Base-by-base conservation (phyloP, 1,140 invertebrate species). In the Euura saliciscinereae region DNA sequence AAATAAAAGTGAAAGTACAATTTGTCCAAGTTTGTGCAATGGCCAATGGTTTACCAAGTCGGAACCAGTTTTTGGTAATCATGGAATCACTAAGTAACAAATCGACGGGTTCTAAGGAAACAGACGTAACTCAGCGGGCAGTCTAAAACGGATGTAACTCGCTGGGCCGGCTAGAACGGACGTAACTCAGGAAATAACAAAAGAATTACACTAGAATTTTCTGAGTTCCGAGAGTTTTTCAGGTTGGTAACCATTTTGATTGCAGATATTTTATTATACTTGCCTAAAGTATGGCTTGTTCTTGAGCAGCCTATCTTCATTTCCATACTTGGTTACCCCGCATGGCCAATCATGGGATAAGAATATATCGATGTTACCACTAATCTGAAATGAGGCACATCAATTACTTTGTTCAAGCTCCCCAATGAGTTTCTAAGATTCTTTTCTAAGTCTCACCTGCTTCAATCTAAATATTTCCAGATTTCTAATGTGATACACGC, bases 331-430 rank as follows among this genome's bases (percentile, higher is more conserved):
- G 74, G 95, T 94, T 74, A 99, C 92, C 2, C 95, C 95, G 72
- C 90, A 87, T 5, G 98, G 98, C 98, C 98, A 99, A 84, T 99
- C 98, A 87, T 99, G 98, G 11, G 97, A 97, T 71, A 99, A 81
- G 84, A 98, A 94, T 59, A 99, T 94, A 88, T 99, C 94, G 44
- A 99, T 85, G 64, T 91, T 90, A 13, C 91, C 87, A 45, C 89
- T 91, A 2, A 96, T 74, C 88, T 95, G 80, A 90, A 93, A 75
- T 71, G 75, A 78, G 65, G 77, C 74, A 69, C 42, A 7, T n/a
- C 44, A 7, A 7, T 46, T 11, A 43, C 66, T 68, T 73, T 6
- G 4, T 66, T 7, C 7, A 66, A 11, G 3, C 3, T 68, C 69
- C 44, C 59, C 68, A 71, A 65, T 43, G 28, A 28, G 28, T 28